Percentiles rank a stretch among this genome's conserved stretches.
phyloP scores from a whole-genome alignment of 2,113 vertebrate genomes.

The Columba janthina region DNA sequence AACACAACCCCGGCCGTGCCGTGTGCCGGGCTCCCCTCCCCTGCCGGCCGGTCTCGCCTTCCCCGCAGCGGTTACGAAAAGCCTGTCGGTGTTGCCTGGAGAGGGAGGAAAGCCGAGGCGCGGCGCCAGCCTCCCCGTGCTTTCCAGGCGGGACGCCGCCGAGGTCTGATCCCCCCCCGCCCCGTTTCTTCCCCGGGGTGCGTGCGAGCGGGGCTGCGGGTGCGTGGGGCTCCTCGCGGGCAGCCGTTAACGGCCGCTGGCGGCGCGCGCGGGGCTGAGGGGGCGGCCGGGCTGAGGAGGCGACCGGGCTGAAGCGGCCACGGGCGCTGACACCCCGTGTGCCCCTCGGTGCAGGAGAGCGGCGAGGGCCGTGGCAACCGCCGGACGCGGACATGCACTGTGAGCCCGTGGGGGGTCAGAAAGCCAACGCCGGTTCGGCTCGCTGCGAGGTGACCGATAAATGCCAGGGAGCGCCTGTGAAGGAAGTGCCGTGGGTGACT shows the following conservation, averaged over 20 bases:
- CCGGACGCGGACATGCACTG: slow-evolving; percentile 57
- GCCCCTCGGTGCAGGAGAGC: background rate
- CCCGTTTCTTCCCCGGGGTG: background rate
- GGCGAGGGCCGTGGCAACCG: background rate
- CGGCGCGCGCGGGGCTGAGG: background rate
- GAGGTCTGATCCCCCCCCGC: background rate
- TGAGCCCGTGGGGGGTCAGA: slow-evolving; percentile 69
- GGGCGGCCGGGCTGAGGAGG: background rate
- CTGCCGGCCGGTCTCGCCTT: background rate
- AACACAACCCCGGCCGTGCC: background rate
- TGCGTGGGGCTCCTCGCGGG: background rate
- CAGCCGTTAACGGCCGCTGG: background rate
- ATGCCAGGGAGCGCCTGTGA: slow-evolving; percentile 72
- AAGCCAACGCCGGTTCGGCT: slow-evolving; percentile 70
- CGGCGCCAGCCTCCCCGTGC: background rate
- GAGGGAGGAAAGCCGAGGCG: background rate
- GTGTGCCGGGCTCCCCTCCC: background rate
- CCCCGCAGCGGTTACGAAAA: background rate
- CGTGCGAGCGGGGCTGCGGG: background rate
- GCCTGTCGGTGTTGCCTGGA: background rate
- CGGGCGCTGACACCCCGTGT: background rate
- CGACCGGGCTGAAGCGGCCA: too few species aligned
- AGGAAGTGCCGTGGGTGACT: slow-evolving; percentile 71
- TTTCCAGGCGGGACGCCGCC: background rate
- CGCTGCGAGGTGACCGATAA: slow-evolving; percentile 79